Evolutionary conservation across 2,797 vertebrate genomes (phyloP).

Genomic region (Otus scops): DNA sequence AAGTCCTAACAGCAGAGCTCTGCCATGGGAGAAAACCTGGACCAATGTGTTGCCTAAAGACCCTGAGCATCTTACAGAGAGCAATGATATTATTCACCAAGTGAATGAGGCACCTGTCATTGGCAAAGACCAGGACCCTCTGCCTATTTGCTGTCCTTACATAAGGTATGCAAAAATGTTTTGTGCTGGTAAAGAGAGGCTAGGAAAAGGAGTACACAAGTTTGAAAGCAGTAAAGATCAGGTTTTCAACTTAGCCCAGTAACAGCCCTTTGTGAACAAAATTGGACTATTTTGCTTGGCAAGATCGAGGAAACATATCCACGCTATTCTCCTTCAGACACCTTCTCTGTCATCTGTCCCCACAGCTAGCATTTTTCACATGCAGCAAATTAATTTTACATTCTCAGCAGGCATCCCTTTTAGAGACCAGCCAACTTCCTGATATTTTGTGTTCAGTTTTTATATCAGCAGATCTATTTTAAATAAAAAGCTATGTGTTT

Average conservation of each 20-base stretch:
- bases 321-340: not conserved
- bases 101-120: not conserved
- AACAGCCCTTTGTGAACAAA: not conserved
- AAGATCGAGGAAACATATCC: not conserved
- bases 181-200: not conserved
- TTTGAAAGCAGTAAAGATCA: not conserved
- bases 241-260: not conserved
- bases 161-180: not conserved
- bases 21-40: fast-evolving
- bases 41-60: not conserved
- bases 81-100: not conserved
- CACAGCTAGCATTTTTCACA: slow-evolving; percentile 45
- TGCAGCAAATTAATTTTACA: slow-evolving; percentile 56
- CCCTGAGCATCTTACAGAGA: not conserved
- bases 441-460: slow-evolving; percentile 51
- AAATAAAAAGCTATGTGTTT: slow-evolving; percentile 66
- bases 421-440: slow-evolving; percentile 53
- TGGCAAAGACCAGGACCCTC: not conserved
- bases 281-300: not conserved
- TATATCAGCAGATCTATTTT: slow-evolving; percentile 60
- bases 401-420: slow-evolving; percentile 52
- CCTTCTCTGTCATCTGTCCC: slow-evolving; percentile 48
- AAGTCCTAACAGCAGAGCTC: not conserved
- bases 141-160: not conserved
- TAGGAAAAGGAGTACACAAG: not conserved